Evolutionary conservation across 2,113 vertebrate genomes (phyloP), one percentile per base, ranked within the genome.

Genomic region (Phalacrocorax carbo): DNA sequence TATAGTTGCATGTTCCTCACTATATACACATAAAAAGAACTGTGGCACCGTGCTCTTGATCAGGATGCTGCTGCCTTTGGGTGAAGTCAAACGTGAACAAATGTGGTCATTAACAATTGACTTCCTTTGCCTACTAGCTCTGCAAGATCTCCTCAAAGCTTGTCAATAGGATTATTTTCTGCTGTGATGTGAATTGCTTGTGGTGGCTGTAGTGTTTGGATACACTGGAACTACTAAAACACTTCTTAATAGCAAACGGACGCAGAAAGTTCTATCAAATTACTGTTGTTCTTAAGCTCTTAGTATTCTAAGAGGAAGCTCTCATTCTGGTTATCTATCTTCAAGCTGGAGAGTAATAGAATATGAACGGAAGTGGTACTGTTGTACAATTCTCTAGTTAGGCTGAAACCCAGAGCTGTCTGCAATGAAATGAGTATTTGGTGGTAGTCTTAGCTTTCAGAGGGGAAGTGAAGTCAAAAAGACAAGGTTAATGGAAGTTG

Each of bases 401-500:
- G 51, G 51, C 16, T 64, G 89, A 21, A 85, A 34, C 38, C 65
- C 58, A 81, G 95, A 82, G 51, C 77, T 83, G 72, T 57, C 54
- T 15, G 34, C 65, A 34, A 9, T 32, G 32, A 34, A 80, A 65
- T 58, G 48, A 64, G 86, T 73, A 27, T 52, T 82, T 61, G 66
- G 71, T 58, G 65, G 46, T 25, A 48, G 38, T 20, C 29, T 11
- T 32, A 48, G 42, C 8, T 10, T 72, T 76, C 40, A 25, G 22
- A 71, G 52, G 14, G 75, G 52, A 57, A 75, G 78, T 4, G 51
- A 77, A 95, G 88, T 76, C 71, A 80, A 77, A 89, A 81, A 51
- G 77, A 57, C 52, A 76, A 97, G 78, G 86, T 55, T 48, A 60
- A 88, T 94, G 64, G 58, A 75, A 92, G 57, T 38, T 81, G 82